Base-by-base conservation (phyloP, 2,113 vertebrate species). In the Pterocles orientalis region DNA sequence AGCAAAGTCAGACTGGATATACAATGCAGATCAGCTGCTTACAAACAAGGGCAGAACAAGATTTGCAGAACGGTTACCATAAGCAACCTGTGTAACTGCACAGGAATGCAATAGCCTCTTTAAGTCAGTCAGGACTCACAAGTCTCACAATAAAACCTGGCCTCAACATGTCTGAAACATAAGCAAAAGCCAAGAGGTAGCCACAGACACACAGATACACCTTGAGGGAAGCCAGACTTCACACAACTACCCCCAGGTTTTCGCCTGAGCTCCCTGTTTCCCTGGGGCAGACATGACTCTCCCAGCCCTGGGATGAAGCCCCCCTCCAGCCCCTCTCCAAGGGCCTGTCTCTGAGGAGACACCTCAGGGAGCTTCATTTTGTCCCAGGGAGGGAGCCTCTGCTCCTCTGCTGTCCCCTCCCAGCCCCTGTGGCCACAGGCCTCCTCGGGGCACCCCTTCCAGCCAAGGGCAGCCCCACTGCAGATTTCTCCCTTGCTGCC, bases 171-270 rank as follows among this genome's bases (percentile, higher is more conserved):
- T 12, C 17, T 5, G 19, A 71, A 56, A 20, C 33, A 10, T 3
- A 14, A 29, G 12, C 33, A 19, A 19, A 62, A 24, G 47, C 61
- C 33, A 7, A 5, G 56, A 36, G 17, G 12, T 5, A 12, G 31
- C 8, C 14, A 2, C 0, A 3, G 72, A 8, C 0, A 1, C 14
- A 10, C 11, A 39, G 26, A 16, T 6, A n/a, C 15, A 2, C 51
- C 36, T 6, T 2, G 16, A 16, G 12, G 73, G 36, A 43, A 57
- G 18, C 36, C 1, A 5, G 13, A 1, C 24, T 10, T 23, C 0
- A 0, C 18, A 9, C 29, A 82, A 9, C 28, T 18, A 3, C 0
- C 0, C 45, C n/a, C 17, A 2, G 10, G 8, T 36, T 61, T 48
- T 60, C 41, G 50, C 33, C n/a, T 4, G 14, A 75, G 45, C 60